Percentiles rank a stretch among this genome's conserved stretches.
phyloP scores from a whole-genome alignment of 2,797 vertebrate species.

The Coreius guichenoti region DNA sequence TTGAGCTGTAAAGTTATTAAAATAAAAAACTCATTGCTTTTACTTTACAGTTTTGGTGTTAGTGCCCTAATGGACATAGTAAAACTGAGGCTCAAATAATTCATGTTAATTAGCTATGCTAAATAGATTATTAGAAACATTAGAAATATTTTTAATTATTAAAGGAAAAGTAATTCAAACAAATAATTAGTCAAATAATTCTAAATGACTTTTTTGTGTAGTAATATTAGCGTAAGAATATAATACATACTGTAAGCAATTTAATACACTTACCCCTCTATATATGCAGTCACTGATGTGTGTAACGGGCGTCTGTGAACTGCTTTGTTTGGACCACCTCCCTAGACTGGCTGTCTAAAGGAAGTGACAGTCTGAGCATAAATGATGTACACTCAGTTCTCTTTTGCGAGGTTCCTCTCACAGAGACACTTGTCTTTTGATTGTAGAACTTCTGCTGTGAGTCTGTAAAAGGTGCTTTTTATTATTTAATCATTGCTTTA shows the following conservation, averaged over 20 bases:
- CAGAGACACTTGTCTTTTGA: not conserved
- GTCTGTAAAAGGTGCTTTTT: not conserved
- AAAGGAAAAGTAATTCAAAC: not conserved
- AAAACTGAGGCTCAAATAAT: not conserved
- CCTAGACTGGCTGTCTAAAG: not conserved
- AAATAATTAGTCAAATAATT: not conserved
- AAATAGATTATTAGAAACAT: not conserved
- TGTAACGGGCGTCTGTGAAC: not conserved
- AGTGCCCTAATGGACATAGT: not conserved
- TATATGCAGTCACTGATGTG: not conserved
- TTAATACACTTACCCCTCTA: not conserved
- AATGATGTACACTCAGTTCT: not conserved
- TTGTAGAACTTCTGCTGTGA: not conserved
- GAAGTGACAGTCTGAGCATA: not conserved
- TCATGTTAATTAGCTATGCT: not conserved
- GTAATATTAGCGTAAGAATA: not conserved
- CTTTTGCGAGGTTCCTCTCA: conserved; percentile 11
- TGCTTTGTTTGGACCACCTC: not conserved
- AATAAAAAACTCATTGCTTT: not conserved
- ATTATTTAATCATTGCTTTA: not conserved
- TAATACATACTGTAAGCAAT: not conserved
- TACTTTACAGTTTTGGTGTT: not conserved
- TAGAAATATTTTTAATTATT: not conserved
- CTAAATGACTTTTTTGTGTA: not conserved
- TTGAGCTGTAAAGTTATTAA: not conserved